Conservation (phyloP, 1,140 invertebrate genomes). For the Zaprionus taronus region DNA sequence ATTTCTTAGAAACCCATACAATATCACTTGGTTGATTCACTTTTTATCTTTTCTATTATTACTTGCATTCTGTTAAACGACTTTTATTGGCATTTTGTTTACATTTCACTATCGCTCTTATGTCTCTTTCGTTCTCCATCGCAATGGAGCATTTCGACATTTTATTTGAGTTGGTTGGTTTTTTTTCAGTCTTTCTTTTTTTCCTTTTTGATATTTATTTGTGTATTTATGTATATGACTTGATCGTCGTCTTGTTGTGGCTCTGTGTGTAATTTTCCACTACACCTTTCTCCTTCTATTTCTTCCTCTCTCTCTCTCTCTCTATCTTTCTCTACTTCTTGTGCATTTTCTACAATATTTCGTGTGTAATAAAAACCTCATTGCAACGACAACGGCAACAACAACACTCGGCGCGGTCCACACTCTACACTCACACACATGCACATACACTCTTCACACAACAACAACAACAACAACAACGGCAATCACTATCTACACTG, state of each 20-base stretch:
- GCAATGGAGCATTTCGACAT: conserved; percentile 21
- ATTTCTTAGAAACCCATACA: conserved; percentile 17
- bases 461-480: conserved; percentile 42
- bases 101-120: conserved; percentile 51
- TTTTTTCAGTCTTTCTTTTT: conserved; percentile 36
- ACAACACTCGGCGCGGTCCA: conserved; percentile 36
- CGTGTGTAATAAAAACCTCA: conserved; percentile 50
- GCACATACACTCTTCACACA: conserved; percentile 13
- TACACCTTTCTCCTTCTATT: conserved; percentile 65
- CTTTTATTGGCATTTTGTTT: conserved; percentile 66
- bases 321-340: conserved; percentile 16
- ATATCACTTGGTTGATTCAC: conserved; percentile 9
- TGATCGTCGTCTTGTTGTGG: conserved; percentile 46
- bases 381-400: conserved; percentile 48
- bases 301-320: conserved; percentile 45
- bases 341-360: conserved; percentile 52
- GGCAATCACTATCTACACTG: conserved; percentile 36
- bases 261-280: conserved; percentile 75
- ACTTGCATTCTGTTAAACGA: conserved; percentile 62
- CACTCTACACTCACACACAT: conserved; percentile 10
- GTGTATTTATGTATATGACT: conserved; percentile 55
- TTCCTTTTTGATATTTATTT: background rate
- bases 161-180: conserved; percentile 17
- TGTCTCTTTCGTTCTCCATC: conserved; percentile 19
- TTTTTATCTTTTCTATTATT: conserved; percentile 50